Conservation (phyloP, 2,797 vertebrate genomes). For the Cygnus olor region DNA sequence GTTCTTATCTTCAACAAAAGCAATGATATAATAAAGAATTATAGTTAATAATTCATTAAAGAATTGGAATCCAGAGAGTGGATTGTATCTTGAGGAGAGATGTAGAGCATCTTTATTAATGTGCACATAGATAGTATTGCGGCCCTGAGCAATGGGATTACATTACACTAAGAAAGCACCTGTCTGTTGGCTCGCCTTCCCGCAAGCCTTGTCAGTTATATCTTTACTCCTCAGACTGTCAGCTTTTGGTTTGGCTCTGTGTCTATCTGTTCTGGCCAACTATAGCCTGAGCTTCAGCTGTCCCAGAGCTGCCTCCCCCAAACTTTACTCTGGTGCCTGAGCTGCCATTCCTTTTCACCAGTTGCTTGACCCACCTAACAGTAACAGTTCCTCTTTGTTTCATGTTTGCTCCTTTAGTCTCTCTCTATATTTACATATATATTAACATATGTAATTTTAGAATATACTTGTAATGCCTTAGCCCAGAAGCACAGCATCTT, state of each 20-base stretch:
- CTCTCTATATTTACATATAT: not conserved
- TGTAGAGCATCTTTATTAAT: not conserved
- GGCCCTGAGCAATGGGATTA: not conserved
- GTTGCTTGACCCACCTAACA: conserved; percentile 37
- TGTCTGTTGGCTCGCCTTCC: not conserved
- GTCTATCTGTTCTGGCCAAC: not conserved
- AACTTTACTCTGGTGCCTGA: not conserved
- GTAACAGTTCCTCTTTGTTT: conserved; percentile 17
- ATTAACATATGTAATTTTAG: not conserved
- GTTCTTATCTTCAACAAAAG: not conserved
- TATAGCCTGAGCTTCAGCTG: conserved; percentile 35
- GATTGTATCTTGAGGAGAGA: not conserved
- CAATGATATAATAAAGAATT: not conserved
- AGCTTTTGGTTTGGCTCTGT: not conserved
- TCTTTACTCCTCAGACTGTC: not conserved
- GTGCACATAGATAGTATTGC: not conserved
- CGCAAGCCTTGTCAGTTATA: not conserved
- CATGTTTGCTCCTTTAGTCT: conserved; percentile 10
- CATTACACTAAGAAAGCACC: not conserved
- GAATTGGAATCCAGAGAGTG: not conserved
- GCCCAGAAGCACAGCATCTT: not conserved
- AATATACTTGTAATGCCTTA: not conserved
- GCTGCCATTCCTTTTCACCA: conserved; percentile 6
- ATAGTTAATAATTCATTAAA: no score
- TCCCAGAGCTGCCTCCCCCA: not conserved